Evolutionary conservation across 2,113 vertebrate species (phyloP), one percentile per base, ranked within the genome.

Genomic region (Sinocyclocheilus anshuiensis): DNA sequence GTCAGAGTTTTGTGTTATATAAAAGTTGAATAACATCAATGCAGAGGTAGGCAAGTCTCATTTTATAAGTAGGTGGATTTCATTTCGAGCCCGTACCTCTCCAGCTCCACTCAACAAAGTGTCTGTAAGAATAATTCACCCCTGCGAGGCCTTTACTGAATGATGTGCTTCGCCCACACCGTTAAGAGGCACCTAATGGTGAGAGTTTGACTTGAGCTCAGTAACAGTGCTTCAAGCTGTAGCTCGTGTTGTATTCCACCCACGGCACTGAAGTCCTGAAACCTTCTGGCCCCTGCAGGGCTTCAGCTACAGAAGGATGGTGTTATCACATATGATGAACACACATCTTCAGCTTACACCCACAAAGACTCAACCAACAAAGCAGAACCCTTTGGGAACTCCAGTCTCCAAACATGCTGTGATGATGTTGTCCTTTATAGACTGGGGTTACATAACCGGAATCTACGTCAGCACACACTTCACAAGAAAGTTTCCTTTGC

Each of bases 21-120:
- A 94, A 94, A 93, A 88, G 88, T 84, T 79, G 87, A 89, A 92
- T 93, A 93, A 93, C 90, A 92, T 92, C 92, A 93, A 92, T 89
- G 84, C 81, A 59, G 85, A 74, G 77, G 89, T 91, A 87, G 78
- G 87, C 61, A 12, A 81, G 83, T 86, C 86, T 90, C 88, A 91
- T 72, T 87, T 86, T 76, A 61, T 84, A 89, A 89, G 94, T 94
- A 92, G 94, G 94, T 86, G 90, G 92, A 76, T 88, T 93, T 86
- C 69, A 84, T 91, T 92, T 92, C 48, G 87, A 89, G 92, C 87
- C 36, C 36, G 45, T 80, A 67, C 75, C 87, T 83, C 89, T 86
- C 65, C 87, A 88, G 87, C 83, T 78, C 88, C 63, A 71, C 81
- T 83, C 26, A 53, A 42, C 65, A 39, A 57, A 84, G 82, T 63